A percentile compares a stretch with the other conserved stretches of the same genome.
Evolutionary conservation across 2,113 vertebrate genomes (phyloP).

Genomic region (Scomber colias): DNA sequence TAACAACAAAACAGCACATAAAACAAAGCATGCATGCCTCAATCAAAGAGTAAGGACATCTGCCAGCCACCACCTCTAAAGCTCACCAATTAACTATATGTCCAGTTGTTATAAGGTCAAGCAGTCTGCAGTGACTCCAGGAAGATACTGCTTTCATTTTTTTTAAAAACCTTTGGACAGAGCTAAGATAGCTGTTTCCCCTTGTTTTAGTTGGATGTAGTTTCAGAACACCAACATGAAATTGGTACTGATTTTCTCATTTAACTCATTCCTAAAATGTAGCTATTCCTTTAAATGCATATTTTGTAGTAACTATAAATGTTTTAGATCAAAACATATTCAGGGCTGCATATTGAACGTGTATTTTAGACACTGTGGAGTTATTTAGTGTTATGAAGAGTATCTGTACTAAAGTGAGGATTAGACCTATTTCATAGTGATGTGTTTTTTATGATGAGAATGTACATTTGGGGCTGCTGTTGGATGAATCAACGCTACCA

Average conservation of each 20-base stretch:
- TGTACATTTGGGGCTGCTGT: constrained; percentile 60
- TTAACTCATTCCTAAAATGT: no score
- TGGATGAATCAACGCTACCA: constrained; percentile 71
- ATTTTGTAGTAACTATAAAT: not conserved
- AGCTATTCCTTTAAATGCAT: no score
- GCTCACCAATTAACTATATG: not conserved
- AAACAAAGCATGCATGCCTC: no score
- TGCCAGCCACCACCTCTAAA: not conserved
- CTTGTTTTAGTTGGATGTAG: no score
- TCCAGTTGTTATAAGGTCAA: no score
- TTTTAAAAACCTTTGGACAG: no score
- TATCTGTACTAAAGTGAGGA: constrained; percentile 43
- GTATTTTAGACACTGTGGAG: constrained; percentile 41
- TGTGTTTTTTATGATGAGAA: constrained; percentile 64
- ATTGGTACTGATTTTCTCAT: no score
- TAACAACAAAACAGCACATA: no score
- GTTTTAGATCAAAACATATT: not conserved
- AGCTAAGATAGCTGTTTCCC: no score
- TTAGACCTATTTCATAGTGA: constrained; percentile 47
- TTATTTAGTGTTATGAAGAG: constrained; percentile 22
- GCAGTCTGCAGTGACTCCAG: no score
- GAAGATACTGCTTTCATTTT: no score
- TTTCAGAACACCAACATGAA: no score
- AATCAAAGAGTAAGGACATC: not conserved
- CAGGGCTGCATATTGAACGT: not conserved